phyloP scores from a whole-genome alignment of 2,888 invertebrate genomes.

The Iphiclides podalirius region DNA sequence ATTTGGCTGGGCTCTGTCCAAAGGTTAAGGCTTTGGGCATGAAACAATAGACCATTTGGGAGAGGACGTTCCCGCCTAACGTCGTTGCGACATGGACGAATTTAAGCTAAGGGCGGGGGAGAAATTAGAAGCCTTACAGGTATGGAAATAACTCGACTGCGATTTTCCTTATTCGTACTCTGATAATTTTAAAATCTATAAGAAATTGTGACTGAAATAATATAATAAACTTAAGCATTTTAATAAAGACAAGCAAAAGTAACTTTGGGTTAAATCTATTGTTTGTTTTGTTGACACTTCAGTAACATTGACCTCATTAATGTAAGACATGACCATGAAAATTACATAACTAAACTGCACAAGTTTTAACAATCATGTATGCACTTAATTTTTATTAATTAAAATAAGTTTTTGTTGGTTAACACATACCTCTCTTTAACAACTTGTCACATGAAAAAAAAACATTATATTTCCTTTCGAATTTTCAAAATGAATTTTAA shows the following conservation, averaged over 20 bases:
- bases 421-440: too few relatives aligned
- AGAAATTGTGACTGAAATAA: not conserved
- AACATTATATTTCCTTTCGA: too few relatives aligned
- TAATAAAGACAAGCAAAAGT: slow-evolving; percentile 26
- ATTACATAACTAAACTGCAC: slow-evolving; percentile 52
- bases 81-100: slow-evolving; percentile 66
- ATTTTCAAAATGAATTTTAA: too few relatives aligned
- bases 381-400: too few relatives aligned
- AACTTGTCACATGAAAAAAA: too few relatives aligned
- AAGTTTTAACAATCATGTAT: too few relatives aligned
- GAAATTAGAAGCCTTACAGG: slow-evolving; percentile 71
- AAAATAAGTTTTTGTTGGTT: too few relatives aligned
- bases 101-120: slow-evolving; percentile 68
- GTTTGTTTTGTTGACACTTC: slow-evolving; percentile 36
- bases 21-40: slow-evolving; percentile 71
- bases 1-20: slow-evolving; percentile 68
- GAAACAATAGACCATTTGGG: slow-evolving; percentile 53
- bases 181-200: not conserved
- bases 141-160: slow-evolving; percentile 47
- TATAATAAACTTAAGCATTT: not conserved
- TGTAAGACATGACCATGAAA: slow-evolving; percentile 40
- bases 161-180: not conserved
- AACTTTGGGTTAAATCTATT: slow-evolving; percentile 33
- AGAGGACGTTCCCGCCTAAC: slow-evolving; percentile 38
- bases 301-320: slow-evolving; percentile 44